These are phyloP conservation scores for Nowickia ferox DNA, from an alignment of 2,888 invertebrate species.

Conservation along the genomic window DNA sequence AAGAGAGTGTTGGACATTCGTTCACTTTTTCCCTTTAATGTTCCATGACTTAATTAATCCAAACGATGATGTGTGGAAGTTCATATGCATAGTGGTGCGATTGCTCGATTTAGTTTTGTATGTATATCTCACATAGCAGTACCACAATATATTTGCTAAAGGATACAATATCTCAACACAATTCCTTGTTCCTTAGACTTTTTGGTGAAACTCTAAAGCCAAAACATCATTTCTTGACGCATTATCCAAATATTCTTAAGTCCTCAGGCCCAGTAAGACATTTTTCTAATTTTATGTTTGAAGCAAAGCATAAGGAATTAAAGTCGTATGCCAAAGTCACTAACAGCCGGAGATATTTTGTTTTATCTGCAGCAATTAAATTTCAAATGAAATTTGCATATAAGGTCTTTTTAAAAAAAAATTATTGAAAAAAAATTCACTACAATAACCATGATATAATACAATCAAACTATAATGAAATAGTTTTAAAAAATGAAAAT, in stretches of 20 bases:
- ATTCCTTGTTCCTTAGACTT: neutral
- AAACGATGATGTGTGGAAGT: slow-evolving; percentile 1
- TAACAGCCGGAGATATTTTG: neutral
- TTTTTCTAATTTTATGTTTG: slow-evolving; percentile 25
- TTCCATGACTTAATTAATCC: slow-evolving; percentile 10
- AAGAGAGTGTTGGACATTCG: slow-evolving; percentile 23
- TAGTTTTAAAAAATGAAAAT: neutral
- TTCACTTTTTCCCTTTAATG: slow-evolving; percentile 34
- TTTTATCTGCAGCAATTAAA: slow-evolving; percentile 9
- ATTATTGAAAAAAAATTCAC: slow-evolving; percentile 1
- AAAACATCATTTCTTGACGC: slow-evolving; percentile 16
- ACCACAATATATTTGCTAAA: neutral
- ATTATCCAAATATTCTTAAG: slow-evolving; percentile 19
- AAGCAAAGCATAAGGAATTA: slow-evolving; percentile 26
- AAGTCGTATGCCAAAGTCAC: no score
- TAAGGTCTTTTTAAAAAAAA: neutral
- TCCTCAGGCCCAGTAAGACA: neutral
- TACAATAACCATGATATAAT: neutral
- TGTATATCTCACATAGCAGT: neutral
- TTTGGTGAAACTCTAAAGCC: slow-evolving; percentile 12
- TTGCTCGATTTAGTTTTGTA: slow-evolving; percentile 23
- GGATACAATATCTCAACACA: slow-evolving; percentile 5
- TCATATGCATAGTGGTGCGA: neutral
- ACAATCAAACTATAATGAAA: neutral
- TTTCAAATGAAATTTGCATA: slow-evolving; percentile 22